Evolutionary conservation across 2,888 invertebrate genomes (phyloP).

Genomic region (Copidosoma aretas): DNA sequence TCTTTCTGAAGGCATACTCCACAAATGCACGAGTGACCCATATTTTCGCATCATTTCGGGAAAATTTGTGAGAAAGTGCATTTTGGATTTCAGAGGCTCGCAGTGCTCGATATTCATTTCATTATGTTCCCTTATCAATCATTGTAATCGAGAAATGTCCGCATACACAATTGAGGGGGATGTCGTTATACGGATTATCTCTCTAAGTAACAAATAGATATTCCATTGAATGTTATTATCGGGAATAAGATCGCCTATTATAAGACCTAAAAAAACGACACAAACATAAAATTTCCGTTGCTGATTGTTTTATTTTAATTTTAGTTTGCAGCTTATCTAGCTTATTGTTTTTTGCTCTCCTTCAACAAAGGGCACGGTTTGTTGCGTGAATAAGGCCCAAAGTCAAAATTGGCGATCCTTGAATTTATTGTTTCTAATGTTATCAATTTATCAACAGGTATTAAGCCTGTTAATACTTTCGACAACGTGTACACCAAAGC

Average conservation of each 20-base stretch:
- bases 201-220: neutral
- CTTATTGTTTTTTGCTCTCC: neutral
- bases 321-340: neutral
- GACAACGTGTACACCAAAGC: no score
- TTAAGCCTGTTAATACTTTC: no score
- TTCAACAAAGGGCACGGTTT: neutral
- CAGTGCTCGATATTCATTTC: neutral
- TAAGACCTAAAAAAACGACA: neutral
- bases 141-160: neutral
- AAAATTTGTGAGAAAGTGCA: neutral
- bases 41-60: neutral
- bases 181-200: neutral
- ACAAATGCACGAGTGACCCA: neutral
- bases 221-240: neutral
- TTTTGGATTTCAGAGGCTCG: conserved; percentile 2
- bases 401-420: no score
- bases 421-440: no score
- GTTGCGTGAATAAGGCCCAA: no score
- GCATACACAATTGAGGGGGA: neutral
- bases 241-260: neutral
- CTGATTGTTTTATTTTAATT: neutral
- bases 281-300: neutral
- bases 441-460: no score
- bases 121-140: neutral
- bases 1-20: conserved; percentile 10